Evolutionary conservation across 2,113 vertebrate species (phyloP).

Genomic region (Carlito syrichta): DNA sequence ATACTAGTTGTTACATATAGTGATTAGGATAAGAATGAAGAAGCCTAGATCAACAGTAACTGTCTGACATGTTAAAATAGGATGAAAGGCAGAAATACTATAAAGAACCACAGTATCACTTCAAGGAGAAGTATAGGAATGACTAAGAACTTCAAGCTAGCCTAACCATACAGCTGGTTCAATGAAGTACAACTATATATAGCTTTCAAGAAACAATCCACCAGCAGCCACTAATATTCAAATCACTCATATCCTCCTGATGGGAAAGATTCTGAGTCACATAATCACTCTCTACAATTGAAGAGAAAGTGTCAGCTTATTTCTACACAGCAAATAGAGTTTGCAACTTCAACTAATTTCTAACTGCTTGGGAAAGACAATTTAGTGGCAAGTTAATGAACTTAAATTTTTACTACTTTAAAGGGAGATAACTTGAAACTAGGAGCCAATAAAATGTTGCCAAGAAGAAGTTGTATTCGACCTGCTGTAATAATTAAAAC

Average conservation of each 20-base stretch:
- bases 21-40: background rate
- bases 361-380: background rate
- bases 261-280: background rate
- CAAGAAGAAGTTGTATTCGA: background rate
- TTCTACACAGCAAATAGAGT: background rate
- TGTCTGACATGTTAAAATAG: background rate
- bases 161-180: background rate
- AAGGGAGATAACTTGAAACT: conserved; percentile 23
- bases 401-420: conserved; percentile 32
- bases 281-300: background rate
- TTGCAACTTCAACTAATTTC: background rate
- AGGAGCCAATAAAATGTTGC: background rate
- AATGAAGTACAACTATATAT: background rate
- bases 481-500: background rate
- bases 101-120: background rate
- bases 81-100: background rate
- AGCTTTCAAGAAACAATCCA: conserved; percentile 15
- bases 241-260: background rate
- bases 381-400: background rate
- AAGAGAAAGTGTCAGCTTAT: background rate
- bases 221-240: background rate
- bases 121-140: background rate
- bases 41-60: background rate
- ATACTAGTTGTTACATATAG: background rate
- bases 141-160: background rate